Conservation (phyloP, 2,797 vertebrate species). For the Gambelia wislizenii region DNA sequence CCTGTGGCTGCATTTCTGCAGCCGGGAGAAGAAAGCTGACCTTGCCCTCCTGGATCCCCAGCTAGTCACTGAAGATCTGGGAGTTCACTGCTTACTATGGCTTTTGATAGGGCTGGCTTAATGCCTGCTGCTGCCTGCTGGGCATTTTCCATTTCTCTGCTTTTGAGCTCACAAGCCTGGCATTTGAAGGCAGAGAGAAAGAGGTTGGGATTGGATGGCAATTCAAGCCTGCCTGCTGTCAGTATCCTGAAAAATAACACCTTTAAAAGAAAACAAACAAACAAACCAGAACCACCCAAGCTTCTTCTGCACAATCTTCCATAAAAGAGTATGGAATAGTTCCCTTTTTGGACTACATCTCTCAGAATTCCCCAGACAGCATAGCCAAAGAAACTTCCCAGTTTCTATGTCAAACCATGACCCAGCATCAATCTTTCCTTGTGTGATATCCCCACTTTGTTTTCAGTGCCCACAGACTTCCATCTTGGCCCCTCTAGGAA, state of each 20-base stretch:
- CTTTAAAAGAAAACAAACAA: background rate
- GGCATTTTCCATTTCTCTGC: constrained; percentile 31
- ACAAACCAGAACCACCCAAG: background rate
- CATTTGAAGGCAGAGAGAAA: background rate
- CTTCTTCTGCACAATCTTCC: background rate
- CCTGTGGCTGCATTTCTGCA: background rate
- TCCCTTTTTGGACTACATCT: too few species aligned
- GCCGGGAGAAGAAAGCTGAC: background rate
- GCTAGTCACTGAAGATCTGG: too few species aligned
- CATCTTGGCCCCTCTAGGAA: too few species aligned
- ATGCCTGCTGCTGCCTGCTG: constrained; percentile 15
- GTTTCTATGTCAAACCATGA: background rate
- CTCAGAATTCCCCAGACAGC: background rate
- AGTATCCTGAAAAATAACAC: background rate
- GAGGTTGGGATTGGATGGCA: background rate
- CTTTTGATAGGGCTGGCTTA: background rate
- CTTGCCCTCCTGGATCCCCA: too few species aligned
- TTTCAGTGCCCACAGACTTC: background rate
- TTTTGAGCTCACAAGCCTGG: background rate
- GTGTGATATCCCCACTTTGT: background rate
- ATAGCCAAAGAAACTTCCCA: too few species aligned
- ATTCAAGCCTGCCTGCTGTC: background rate
- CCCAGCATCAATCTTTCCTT: background rate
- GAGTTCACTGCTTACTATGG: background rate
- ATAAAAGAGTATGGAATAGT: too few species aligned